Base-by-base conservation (phyloP, 2,888 invertebrate species). In the Sceliomorpha sp. region DNA sequence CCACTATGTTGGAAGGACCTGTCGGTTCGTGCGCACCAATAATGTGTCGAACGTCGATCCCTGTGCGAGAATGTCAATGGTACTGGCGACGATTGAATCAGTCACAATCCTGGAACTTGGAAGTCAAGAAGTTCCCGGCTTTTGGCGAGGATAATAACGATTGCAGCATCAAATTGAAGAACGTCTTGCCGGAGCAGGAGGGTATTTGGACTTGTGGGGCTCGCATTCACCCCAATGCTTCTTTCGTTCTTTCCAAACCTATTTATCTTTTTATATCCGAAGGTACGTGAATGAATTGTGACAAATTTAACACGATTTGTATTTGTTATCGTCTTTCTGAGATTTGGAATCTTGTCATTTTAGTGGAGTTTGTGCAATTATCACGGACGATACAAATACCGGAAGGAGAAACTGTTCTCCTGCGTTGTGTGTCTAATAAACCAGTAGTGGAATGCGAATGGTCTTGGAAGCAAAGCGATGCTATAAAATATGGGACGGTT, bases 161-260 rank as follows among this genome's bases (percentile, higher is more conserved):
- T 56, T 88, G 88, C 73, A 86, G 86, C 50, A 83, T 86, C 47
- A 84, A 83, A 29, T 78, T 88, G 63, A 82, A 84, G 55, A 83
- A 85, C 39, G 84, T 84, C 4, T 44, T 84, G 37, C 69, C 79
- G 5, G 86, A 87, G 58, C 87, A 87, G 56, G 87, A 87, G 60
- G 87, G 88, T 14, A 77, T 83, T 48, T 88, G 88, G 88, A 88
- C 85, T 7, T 88, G 88, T 63, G 87, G 82, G 0, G 87, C 84
- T 6, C 77, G 85, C 6, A 72, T 72, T 20, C 70, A 78, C 15
- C 70, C 76, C 1, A 81, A 80, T 48, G 75, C 81, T 6, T 76
- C 80, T 0, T 88, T 86, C 70, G 75, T 78, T 0, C 81, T 82
- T 34, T 77, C 84, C 4, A 74, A 71, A 39, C 78, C 86, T 0